Evolutionary conservation across 1,140 invertebrate genomes (phyloP).

Genomic region (Philotrypesis tridentata): DNA sequence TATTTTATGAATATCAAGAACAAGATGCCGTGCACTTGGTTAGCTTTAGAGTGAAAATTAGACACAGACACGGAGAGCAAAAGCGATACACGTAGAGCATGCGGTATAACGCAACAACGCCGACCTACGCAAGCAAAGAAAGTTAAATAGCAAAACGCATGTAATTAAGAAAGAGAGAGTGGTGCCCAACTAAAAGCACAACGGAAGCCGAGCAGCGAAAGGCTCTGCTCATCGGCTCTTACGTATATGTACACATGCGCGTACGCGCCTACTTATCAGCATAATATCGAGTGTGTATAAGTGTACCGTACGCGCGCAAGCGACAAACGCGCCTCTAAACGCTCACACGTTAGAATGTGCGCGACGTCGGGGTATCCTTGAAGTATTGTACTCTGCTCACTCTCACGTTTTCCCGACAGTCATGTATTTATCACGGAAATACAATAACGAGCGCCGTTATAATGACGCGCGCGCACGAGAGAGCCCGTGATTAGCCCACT

Average conservation of each 20-base stretch:
- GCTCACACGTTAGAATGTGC: not conserved
- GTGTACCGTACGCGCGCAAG: too few species aligned
- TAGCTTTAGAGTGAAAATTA: not conserved
- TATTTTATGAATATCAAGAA: too few species aligned
- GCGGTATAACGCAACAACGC: not conserved
- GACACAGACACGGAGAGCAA: not conserved
- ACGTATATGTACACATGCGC: not conserved
- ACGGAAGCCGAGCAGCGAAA: not conserved
- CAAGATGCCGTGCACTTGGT: too few species aligned
- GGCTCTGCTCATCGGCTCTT: not conserved
- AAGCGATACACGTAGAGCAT: too few species aligned
- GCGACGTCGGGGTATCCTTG: not conserved
- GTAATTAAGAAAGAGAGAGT: not conserved
- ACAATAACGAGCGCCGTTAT: constrained; percentile 21
- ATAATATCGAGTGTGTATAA: too few species aligned
- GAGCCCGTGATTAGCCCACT: not conserved
- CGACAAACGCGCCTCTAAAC: not conserved
- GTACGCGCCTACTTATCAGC: too few species aligned
- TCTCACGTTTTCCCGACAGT: not conserved
- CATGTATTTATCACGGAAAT: not conserved
- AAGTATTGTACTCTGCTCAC: not conserved
- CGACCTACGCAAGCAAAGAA: not conserved
- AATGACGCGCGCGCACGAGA: constrained; percentile 14
- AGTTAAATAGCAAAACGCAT: not conserved
- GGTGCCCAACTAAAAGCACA: not conserved